Evolutionary conservation across 2,888 invertebrate species (phyloP).

Genomic region (Kuschelorhynchus macadamiae): DNA sequence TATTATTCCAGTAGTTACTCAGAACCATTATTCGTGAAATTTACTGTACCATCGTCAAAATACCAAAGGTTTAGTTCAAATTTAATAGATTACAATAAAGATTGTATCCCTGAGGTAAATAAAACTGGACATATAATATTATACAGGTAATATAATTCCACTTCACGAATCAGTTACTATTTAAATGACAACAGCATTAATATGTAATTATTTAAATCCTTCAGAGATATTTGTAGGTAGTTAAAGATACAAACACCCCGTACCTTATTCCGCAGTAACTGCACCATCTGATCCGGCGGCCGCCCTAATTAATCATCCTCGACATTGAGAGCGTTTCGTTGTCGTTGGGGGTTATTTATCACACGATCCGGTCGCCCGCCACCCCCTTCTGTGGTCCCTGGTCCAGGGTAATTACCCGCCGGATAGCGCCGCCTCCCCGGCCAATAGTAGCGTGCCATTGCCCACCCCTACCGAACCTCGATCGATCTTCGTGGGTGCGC

Average conservation of each 20-base stretch:
- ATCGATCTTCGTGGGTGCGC: slow-evolving; percentile 59
- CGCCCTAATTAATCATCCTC: slow-evolving; percentile 68
- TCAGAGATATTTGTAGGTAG: no score
- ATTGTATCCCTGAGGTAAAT: no score
- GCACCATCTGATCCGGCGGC: slow-evolving; percentile 58
- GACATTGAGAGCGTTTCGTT: slow-evolving; percentile 69
- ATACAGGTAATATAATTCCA: no score
- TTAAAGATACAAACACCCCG: slow-evolving; percentile 1
- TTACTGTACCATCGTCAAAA: no score
- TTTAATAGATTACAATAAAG: no score
- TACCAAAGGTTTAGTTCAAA: no score
- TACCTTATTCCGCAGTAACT: slow-evolving; percentile 35
- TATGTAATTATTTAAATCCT: no score
- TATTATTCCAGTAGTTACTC: no score
- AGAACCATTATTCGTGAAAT: no score
- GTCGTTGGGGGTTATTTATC: slow-evolving; percentile 68
- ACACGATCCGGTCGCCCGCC: slow-evolving; percentile 55
- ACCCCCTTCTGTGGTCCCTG: slow-evolving; percentile 56
- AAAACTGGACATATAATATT: no score
- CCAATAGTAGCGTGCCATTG: slow-evolving; percentile 63
- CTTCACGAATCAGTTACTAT: no score
- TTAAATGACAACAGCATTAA: no score
- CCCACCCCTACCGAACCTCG: slow-evolving; percentile 58
- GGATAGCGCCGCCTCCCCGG: slow-evolving; percentile 67
- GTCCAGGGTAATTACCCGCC: slow-evolving; percentile 70